Percentiles rank a stretch among this genome's conserved stretches.
Evolutionary conservation across 2,797 vertebrate species (phyloP).

Genomic region (Aphelocoma californica): DNA sequence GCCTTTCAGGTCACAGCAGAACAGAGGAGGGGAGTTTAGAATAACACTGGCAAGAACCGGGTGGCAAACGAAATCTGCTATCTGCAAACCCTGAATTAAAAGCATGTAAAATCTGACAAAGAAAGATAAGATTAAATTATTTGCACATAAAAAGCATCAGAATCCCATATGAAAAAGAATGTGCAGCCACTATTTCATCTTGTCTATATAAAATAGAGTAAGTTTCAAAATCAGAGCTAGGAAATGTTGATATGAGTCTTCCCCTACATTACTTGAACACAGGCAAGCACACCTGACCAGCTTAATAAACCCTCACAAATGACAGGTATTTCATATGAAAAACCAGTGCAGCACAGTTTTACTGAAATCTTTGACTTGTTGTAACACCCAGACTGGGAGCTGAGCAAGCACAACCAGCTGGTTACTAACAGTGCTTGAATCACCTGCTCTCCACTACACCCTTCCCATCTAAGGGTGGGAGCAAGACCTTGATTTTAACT

Average conservation of each 20-base stretch:
- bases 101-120: slow-evolving; percentile 94
- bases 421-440: too few relatives aligned
- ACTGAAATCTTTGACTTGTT: not conserved
- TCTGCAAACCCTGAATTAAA: slow-evolving; percentile 91
- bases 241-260: not conserved
- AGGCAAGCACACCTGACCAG: not conserved
- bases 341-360: not conserved
- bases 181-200: not conserved
- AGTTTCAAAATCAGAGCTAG: not conserved
- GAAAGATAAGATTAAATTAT: slow-evolving; percentile 72
- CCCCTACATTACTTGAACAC: not conserved
- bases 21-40: slow-evolving; percentile 89
- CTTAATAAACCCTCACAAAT: not conserved
- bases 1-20: slow-evolving; percentile 92
- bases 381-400: not conserved
- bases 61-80: slow-evolving; percentile 85
- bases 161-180: not conserved
- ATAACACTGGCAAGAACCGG: slow-evolving; percentile 90
- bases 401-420: not conserved
- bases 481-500: not conserved
- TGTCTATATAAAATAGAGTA: not conserved
- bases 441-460: not conserved
- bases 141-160: slow-evolving; percentile 36
- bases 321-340: not conserved
- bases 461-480: not conserved